A percentile compares a stretch with the other conserved stretches of the same genome.
Conservation (phyloP, 2,113 vertebrate genomes). For the Rafetus swinhoei region DNA sequence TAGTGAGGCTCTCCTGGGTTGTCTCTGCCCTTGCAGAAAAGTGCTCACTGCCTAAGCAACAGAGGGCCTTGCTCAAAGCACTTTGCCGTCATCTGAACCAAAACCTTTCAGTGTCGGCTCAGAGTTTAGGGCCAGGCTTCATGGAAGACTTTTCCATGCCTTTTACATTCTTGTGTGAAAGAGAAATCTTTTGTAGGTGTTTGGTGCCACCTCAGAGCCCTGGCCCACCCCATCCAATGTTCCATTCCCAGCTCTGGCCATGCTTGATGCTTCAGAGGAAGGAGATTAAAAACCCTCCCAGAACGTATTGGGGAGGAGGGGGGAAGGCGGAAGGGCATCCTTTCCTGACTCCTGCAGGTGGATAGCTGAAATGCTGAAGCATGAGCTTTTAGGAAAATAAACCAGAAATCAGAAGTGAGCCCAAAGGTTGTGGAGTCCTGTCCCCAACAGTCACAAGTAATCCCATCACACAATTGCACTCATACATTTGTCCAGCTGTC, state of each 20-base stretch:
- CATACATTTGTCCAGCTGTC: neutral
- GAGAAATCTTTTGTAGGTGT: neutral
- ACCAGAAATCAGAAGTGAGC: neutral
- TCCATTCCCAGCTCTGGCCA: neutral
- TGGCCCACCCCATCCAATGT: neutral
- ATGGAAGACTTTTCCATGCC: neutral
- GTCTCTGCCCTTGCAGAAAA: too few species aligned
- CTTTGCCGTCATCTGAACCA: too few species aligned
- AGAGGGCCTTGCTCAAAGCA: too few species aligned
- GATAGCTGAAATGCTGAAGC: neutral
- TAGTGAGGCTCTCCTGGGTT: too few species aligned
- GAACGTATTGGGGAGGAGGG: neutral
- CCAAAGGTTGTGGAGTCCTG: neutral
- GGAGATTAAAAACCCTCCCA: neutral
- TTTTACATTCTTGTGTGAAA: neutral
- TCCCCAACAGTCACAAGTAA: neutral
- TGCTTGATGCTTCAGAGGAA: too few species aligned
- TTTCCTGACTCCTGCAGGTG: neutral
- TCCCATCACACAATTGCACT: neutral
- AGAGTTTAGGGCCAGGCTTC: too few species aligned
- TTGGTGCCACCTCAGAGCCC: neutral
- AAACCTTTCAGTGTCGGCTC: too few species aligned
- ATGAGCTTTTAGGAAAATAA: neutral
- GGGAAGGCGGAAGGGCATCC: neutral
- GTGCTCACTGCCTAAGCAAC: too few species aligned